These are phyloP conservation scores for Coracopsis vasa DNA, from an alignment of 2,113 vertebrate genomes.

Conservation along the genomic window DNA sequence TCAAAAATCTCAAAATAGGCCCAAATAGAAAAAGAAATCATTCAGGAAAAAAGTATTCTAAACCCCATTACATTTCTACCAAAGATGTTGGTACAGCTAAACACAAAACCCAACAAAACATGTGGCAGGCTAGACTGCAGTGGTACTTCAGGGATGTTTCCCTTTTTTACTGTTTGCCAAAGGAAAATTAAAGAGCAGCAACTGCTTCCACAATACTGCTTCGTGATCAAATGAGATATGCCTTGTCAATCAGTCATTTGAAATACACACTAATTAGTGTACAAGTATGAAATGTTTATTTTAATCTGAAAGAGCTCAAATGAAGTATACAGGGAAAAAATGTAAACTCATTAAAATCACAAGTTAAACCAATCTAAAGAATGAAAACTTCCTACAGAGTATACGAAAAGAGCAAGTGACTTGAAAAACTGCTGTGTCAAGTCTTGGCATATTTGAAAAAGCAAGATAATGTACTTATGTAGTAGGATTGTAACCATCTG, in stretches of 20 bases:
- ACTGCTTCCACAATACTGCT: background rate
- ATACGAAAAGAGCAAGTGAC: background rate
- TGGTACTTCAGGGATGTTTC: background rate
- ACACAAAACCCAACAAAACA: background rate
- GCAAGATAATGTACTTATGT: background rate
- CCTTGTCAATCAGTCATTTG: background rate
- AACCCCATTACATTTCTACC: background rate
- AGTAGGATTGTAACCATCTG: background rate
- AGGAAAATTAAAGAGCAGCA: background rate
- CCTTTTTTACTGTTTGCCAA: background rate
- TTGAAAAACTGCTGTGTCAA: background rate
- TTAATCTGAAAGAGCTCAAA: constrained; percentile 1
- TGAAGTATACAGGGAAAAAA: background rate
- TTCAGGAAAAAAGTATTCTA: background rate
- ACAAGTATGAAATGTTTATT: background rate
- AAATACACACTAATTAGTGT: background rate
- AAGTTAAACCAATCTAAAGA: constrained; percentile 23
- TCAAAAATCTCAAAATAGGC: background rate
- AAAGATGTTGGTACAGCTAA: background rate
- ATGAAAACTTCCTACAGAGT: background rate
- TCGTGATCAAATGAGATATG: background rate
- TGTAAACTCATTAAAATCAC: background rate
- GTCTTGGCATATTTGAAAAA: background rate
- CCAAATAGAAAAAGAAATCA: background rate
- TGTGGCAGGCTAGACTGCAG: background rate